A percentile compares a stretch with the other conserved stretches of the same genome.
Evolutionary conservation across 2,888 invertebrate genomes (phyloP).

Genomic region (Rosalia funebris): DNA sequence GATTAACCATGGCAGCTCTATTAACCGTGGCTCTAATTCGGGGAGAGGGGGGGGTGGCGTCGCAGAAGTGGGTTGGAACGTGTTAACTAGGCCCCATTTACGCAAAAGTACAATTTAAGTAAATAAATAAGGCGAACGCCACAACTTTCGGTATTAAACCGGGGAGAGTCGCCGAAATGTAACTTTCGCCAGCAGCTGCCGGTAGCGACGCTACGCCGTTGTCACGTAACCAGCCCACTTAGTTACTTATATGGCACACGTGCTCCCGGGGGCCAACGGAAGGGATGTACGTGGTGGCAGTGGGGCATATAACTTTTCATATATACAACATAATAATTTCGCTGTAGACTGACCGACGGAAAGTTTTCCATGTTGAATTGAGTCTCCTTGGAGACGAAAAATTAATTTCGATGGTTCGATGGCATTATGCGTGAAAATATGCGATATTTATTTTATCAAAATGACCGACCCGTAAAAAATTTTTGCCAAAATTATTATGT

Average conservation of each 20-base stretch:
- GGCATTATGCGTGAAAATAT: no score
- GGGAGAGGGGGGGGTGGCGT: not conserved
- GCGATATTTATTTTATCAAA: no score
- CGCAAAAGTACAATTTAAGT: constrained; percentile 34
- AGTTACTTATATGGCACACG: constrained; percentile 50
- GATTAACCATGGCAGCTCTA: constrained; percentile 10
- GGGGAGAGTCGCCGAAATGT: constrained; percentile 37
- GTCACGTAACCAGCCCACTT: constrained; percentile 48
- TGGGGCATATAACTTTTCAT: constrained; percentile 40
- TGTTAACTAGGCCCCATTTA: constrained; percentile 29
- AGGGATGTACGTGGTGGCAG: constrained; percentile 44
- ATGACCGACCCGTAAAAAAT: no score
- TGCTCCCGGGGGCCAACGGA: constrained; percentile 42
- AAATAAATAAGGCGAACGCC: constrained; percentile 43
- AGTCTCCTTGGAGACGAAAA: not conserved
- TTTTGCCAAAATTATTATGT: no score
- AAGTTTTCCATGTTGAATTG: not conserved
- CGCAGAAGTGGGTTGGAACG: not conserved
- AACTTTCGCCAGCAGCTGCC: constrained; percentile 42
- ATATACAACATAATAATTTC: constrained; percentile 39
- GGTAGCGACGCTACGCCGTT: constrained; percentile 38
- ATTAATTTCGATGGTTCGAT: no score
- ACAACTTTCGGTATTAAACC: constrained; percentile 43
- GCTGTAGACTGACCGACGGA: constrained; percentile 10
- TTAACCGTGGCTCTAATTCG: constrained; percentile 30